Evolutionary conservation across 1,140 invertebrate genomes (phyloP).

Genomic region (Drosophila pachea): DNA sequence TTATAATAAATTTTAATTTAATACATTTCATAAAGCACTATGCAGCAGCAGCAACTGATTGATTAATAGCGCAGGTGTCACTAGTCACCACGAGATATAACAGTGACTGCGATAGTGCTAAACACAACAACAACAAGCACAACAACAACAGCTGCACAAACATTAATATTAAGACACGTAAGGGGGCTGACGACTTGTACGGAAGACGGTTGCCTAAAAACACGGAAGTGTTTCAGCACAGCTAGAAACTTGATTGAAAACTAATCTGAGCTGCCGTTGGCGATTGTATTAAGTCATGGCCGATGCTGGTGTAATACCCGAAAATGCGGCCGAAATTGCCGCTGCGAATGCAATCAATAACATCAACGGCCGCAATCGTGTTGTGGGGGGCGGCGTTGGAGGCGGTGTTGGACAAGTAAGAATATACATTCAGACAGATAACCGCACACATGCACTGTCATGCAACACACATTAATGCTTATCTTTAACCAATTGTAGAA

Average conservation of each 20-base stretch:
- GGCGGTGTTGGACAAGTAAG: conserved; percentile 56
- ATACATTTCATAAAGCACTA: conserved; percentile 29
- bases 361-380: conserved; percentile 63
- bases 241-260: conserved; percentile 37
- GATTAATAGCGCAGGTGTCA: conserved; percentile 22
- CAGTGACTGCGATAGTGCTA: neutral
- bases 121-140: conserved; percentile 13
- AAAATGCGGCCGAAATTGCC: conserved; percentile 59
- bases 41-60: conserved; percentile 2
- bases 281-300: conserved; percentile 34
- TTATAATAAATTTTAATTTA: neutral
- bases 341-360: conserved; percentile 71
- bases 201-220: conserved; percentile 21
- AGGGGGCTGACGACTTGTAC: conserved; percentile 21
- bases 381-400: conserved; percentile 25
- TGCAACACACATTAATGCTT: conserved; percentile 32
- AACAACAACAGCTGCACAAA: conserved; percentile 13
- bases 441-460: conserved; percentile 1
- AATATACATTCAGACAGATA: conserved; percentile 5
- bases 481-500: conserved; percentile 80
- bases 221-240: conserved; percentile 24
- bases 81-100: conserved; percentile 14
- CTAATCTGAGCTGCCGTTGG: conserved; percentile 10
- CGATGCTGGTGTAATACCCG: conserved; percentile 29
- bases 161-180: conserved; percentile 2